A percentile compares a stretch with the other conserved stretches of the same genome.
These are phyloP conservation scores for Hemiprocne comata DNA, from an alignment of 2,113 vertebrate species.

Conservation along the genomic window DNA sequence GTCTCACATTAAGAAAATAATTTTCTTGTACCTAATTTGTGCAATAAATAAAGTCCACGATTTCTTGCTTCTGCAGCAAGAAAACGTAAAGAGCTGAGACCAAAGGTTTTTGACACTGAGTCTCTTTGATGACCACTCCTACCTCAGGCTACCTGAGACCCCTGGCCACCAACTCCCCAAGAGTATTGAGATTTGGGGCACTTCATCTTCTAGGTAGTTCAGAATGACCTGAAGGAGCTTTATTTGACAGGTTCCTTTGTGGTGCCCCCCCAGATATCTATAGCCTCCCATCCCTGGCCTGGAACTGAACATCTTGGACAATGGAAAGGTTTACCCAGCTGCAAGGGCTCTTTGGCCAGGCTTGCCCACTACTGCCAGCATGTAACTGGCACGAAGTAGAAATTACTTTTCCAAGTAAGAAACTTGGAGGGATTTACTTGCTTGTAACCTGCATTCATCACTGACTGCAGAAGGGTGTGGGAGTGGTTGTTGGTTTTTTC, in stretches of 20 bases:
- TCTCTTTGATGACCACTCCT: background rate
- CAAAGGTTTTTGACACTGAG: background rate
- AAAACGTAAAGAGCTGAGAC: background rate
- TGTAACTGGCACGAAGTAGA: background rate
- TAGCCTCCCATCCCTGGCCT: background rate
- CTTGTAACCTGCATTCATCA: background rate
- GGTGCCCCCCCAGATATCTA: background rate
- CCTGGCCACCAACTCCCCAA: background rate
- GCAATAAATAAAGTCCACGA: constrained; percentile 69
- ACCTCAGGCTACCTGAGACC: background rate
- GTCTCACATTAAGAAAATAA: constrained; percentile 62
- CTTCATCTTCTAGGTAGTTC: background rate
- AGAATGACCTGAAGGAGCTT: background rate
- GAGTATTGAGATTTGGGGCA: background rate
- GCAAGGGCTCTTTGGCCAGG: background rate
- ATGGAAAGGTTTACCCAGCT: background rate
- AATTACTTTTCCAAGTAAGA: background rate
- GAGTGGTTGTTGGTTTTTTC: background rate
- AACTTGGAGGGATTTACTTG: background rate
- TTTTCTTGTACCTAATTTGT: constrained; percentile 63
- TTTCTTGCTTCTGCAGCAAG: constrained; percentile 48
- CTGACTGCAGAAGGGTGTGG: background rate
- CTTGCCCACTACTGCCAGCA: background rate
- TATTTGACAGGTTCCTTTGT: background rate
- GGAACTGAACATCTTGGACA: fast-evolving